Evolutionary conservation across 2,797 vertebrate genomes (phyloP).

Genomic region (Amphiprion clarkii): DNA sequence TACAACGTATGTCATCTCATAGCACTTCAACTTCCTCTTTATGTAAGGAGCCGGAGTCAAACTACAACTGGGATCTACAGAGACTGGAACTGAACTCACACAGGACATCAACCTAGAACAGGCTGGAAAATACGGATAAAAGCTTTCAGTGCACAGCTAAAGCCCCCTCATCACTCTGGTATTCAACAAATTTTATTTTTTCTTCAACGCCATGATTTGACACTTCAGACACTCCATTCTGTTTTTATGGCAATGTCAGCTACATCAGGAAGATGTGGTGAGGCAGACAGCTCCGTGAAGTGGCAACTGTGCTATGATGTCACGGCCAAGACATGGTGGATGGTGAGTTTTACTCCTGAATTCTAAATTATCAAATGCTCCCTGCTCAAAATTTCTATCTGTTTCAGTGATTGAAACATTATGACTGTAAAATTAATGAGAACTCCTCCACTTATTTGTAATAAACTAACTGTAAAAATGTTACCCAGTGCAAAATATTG

Average conservation of each 20-base stretch:
- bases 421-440: too few species aligned
- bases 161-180: background rate
- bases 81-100: slow-evolving; percentile 3
- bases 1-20: too few species aligned
- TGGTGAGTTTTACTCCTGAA: slow-evolving; percentile 87
- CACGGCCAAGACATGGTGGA: slow-evolving; percentile 94
- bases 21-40: background rate
- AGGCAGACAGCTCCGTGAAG: slow-evolving; percentile 82
- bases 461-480: too few species aligned
- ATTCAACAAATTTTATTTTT: slow-evolving; percentile 4
- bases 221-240: slow-evolving; percentile 22
- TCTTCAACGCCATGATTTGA: slow-evolving; percentile 31
- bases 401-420: too few species aligned
- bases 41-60: slow-evolving; percentile 6
- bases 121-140: background rate
- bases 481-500: too few species aligned
- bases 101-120: slow-evolving; percentile 5
- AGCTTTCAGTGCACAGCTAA: background rate
- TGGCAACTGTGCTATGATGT: slow-evolving; percentile 94
- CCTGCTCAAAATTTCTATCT: too few species aligned
- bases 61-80: slow-evolving; percentile 1
- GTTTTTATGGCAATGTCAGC: slow-evolving; percentile 56
- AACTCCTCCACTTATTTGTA: too few species aligned
- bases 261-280: slow-evolving; percentile 42
- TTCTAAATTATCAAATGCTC: too few species aligned